A percentile compares a stretch with the other conserved stretches of the same genome.
Conservation (phyloP, 2,113 vertebrate genomes). For the Brachyhypopomus occidentalis region DNA sequence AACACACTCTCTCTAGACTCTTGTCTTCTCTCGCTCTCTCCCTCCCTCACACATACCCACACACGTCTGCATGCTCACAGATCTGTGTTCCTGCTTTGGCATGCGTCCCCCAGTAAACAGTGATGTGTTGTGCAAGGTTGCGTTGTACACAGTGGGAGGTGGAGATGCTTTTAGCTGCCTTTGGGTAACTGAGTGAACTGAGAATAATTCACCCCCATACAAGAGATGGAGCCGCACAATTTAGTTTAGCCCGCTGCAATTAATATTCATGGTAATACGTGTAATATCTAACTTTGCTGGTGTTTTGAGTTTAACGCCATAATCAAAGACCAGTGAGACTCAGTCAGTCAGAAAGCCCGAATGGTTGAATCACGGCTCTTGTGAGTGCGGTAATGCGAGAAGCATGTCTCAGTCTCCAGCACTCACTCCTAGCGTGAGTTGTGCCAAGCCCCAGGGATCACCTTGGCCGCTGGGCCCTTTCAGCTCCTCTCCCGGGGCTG, state of each 20-base stretch:
- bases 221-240: slow-evolving; percentile 28
- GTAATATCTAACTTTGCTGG: not conserved
- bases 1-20: not conserved
- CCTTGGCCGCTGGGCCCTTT: not conserved
- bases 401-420: slow-evolving; percentile 32
- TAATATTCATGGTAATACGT: slow-evolving; percentile 30
- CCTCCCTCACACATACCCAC: not conserved
- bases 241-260: not conserved
- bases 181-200: slow-evolving; percentile 38
- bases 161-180: slow-evolving; percentile 31
- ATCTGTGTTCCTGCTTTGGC: slow-evolving; percentile 44
- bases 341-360: not conserved
- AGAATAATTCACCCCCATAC: slow-evolving; percentile 30
- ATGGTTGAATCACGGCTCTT: not conserved
- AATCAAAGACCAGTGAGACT: not conserved
- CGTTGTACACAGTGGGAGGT: slow-evolving; percentile 36
- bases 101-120: slow-evolving; percentile 47
- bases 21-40: not conserved
- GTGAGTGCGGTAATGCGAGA: slow-evolving; percentile 41
- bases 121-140: slow-evolving; percentile 45
- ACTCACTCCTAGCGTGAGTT: slow-evolving; percentile 31
- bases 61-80: not conserved
- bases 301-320: not conserved
- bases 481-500: not conserved
- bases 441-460: slow-evolving; percentile 15